Evolutionary conservation across 53 echinoderm and acorn worm species (phyloP), one percentile per base, ranked within the genome.

Genomic region (Luidia sarsii): DNA sequence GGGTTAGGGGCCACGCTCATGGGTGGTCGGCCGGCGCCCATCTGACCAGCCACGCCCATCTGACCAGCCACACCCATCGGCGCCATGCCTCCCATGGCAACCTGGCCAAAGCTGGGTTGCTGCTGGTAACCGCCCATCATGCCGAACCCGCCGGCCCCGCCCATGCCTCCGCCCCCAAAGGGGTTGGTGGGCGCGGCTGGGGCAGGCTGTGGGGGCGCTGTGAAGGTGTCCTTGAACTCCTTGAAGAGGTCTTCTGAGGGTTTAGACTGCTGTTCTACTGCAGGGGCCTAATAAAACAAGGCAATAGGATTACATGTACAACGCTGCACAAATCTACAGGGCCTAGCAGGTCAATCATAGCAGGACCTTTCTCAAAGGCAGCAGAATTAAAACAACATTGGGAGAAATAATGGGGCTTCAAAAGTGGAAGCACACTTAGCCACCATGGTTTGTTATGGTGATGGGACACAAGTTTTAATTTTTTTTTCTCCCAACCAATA

Each of bases 181-280:
- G 75, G 86, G 64, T 73, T 72, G 33, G 83, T 45, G 46, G 87
- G 48, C 54, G 71, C 83, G 20, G 75, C 68, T n/a, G n/a, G n/a
- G 52, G 55, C 62, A 34, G 68, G 68, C 60, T 67, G 68, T 21
- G 70, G 57, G 32, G 90, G 88, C 4, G 83, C 55, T n/a, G 74
- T 84, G 68, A 91, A 91, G 38, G 95, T 92, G 82, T 95, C 92
- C 10, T 84, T 87, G 51, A 95, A 95, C 71, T 95, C 95, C 29
- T 73, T 88, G 64, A 95, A 95, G 54, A 95, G 90, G 68, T 95
- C 92, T 8, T 79, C 88, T 52, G 95, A 95, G 33, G 92, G 86
- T 49, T 86, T 64, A 23, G 83, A 57, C 45, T 33, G 13, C 37
- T 32, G 57, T 18, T 68, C 23, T 60, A 52, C 84, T 48, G 68